phyloP scores from a whole-genome alignment of 30 jellyfish, hydroid and myxozoan species.

The Hydractinia echinata region DNA sequence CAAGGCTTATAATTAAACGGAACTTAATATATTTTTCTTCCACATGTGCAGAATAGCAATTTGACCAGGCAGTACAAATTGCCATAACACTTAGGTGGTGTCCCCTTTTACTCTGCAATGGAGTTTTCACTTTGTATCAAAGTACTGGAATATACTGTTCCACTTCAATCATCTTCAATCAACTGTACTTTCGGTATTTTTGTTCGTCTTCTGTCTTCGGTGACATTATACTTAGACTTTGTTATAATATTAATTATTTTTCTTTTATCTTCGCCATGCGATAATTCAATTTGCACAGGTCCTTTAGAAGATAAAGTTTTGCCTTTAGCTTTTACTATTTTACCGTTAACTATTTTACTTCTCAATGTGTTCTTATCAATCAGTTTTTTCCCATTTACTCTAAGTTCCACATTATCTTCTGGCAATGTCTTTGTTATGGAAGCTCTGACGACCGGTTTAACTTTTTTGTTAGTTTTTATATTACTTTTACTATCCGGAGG shows the following conservation, averaged over 20 bases:
- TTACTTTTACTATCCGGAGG: slow-evolving; percentile 40
- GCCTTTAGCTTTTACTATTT: slow-evolving; percentile 52
- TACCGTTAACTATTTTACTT: slow-evolving; percentile 64
- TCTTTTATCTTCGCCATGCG: slow-evolving; percentile 64
- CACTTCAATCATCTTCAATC: not conserved
- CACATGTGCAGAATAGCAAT: too few relatives aligned
- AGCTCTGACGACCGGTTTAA: slow-evolving; percentile 27
- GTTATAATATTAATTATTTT: slow-evolving; percentile 85
- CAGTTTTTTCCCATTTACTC: slow-evolving; percentile 64
- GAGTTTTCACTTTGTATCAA: too few relatives aligned
- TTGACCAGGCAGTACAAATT: too few relatives aligned
- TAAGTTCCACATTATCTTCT: slow-evolving; percentile 59
- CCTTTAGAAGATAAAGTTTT: slow-evolving; percentile 63
- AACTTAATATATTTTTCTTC: too few relatives aligned
- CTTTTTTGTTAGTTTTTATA: not conserved
- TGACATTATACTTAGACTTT: slow-evolving; percentile 58
- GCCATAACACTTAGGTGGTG: too few relatives aligned
- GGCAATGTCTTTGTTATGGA: slow-evolving; percentile 43
- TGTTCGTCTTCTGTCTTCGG: slow-evolving; percentile 57
- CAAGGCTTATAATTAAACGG: too few relatives aligned
- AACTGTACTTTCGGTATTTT: not conserved
- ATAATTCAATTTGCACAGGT: slow-evolving; percentile 72
- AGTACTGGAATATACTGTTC: too few relatives aligned
- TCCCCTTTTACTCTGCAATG: too few relatives aligned
- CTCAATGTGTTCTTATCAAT: slow-evolving; percentile 48